Conservation (phyloP, 2,797 vertebrate species). For the Philypnodon macrostomus region DNA sequence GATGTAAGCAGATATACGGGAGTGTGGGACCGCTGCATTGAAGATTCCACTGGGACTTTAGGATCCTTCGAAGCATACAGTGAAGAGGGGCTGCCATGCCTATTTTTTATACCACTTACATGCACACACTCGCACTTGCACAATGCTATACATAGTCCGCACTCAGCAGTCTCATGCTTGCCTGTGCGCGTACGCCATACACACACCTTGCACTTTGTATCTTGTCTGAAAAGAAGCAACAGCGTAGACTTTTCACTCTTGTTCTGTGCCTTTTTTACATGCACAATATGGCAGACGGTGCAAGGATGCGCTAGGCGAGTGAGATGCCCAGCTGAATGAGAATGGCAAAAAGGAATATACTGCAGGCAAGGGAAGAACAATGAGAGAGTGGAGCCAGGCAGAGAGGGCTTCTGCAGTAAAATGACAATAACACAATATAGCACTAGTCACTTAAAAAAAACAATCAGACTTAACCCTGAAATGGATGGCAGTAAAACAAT, state of each 20-base stretch:
- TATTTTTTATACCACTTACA: conserved; percentile 25
- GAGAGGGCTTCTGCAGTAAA: conserved; percentile 50
- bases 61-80: conserved; percentile 37
- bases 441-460: conserved; percentile 53
- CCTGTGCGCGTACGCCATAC: conserved; percentile 10
- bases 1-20: conserved; percentile 46
- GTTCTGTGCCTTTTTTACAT: conserved; percentile 25
- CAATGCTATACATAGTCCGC: conserved; percentile 25
- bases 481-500: conserved; percentile 57
- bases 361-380: conserved; percentile 58
- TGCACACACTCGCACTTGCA: neutral
- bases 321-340: conserved; percentile 58
- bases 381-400: conserved; percentile 54
- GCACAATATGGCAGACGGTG: conserved; percentile 41
- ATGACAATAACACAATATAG: conserved; percentile 49
- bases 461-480: conserved; percentile 56
- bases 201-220: conserved; percentile 22
- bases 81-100: neutral
- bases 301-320: conserved; percentile 40
- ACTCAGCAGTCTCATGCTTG: conserved; percentile 5
- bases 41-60: conserved; percentile 53
- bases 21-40: conserved; percentile 47
- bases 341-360: conserved; percentile 58
- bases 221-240: conserved; percentile 19
- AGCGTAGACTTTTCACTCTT: conserved; percentile 15